A percentile compares a stretch with the other conserved stretches of the same genome.
These are phyloP conservation scores for Hippolais icterina DNA, from an alignment of 2,113 vertebrate genomes.

Conservation along the genomic window DNA sequence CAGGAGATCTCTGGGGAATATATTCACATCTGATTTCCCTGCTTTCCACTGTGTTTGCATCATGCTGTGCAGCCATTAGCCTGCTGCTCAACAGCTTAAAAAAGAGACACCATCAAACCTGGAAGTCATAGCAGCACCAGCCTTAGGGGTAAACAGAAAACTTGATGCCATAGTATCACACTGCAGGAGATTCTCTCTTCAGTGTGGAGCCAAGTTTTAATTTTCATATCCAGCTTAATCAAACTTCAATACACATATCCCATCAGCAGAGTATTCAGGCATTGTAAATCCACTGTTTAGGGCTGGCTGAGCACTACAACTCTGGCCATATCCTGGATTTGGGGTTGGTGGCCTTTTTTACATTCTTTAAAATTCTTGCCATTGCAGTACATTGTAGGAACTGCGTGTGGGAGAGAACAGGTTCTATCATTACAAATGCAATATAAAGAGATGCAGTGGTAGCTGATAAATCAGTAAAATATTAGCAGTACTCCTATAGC, in stretches of 20 bases:
- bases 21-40: constrained; percentile 74
- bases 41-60: constrained; percentile 69
- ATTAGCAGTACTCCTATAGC: not conserved
- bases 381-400: not conserved
- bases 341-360: not conserved
- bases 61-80: constrained; percentile 79
- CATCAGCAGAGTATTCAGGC: constrained; percentile 20
- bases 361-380: not conserved
- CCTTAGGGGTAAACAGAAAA: constrained; percentile 83
- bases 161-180: constrained; percentile 63
- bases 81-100: constrained; percentile 76
- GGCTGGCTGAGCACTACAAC: not conserved
- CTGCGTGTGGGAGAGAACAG: not conserved
- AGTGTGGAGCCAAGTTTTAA: constrained; percentile 55
- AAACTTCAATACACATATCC: constrained; percentile 52
- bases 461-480: constrained; percentile 23
- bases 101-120: constrained; percentile 74
- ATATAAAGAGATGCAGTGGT: not conserved
- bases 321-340: not conserved
- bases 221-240: constrained; percentile 64
- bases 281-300: constrained; percentile 36
- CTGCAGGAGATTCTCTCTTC: constrained; percentile 56
- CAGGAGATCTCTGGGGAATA: constrained; percentile 73
- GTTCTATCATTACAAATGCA: not conserved
- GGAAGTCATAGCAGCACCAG: constrained; percentile 71